phyloP scores from a whole-genome alignment of 2,113 vertebrate genomes.

The Jacana jacana region DNA sequence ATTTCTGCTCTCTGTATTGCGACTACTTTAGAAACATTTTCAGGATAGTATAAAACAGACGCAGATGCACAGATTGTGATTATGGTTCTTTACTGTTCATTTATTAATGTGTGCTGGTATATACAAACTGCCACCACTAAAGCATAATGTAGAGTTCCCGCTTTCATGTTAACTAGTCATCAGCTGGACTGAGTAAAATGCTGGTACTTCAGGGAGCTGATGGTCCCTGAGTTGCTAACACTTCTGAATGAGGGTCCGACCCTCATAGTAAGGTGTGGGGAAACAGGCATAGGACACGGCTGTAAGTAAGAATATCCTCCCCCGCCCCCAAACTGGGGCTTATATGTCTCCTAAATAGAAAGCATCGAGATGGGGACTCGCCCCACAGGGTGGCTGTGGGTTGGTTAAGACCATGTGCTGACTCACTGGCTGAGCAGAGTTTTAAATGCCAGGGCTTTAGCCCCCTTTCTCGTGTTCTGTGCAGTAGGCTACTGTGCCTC shows the following conservation, averaged over 20 bases:
- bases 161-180: background rate
- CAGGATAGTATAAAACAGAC: background rate
- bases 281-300: background rate
- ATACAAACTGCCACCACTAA: background rate
- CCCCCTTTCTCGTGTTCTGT: background rate
- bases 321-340: fast-evolving
- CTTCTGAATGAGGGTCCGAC: background rate
- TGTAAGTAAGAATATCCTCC: background rate
- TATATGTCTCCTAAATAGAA: background rate
- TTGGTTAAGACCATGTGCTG: background rate
- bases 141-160: background rate
- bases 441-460: background rate
- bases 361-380: background rate
- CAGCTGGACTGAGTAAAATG: background rate
- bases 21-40: background rate
- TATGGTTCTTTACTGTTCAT: background rate
- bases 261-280: background rate
- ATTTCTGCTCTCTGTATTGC: background rate
- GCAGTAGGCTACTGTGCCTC: background rate
- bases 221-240: background rate
- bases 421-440: background rate
- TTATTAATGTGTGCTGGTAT: background rate
- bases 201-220: background rate
- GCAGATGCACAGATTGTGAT: background rate
- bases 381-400: background rate